Conservation (phyloP, 1,140 invertebrate genomes). For the Belonocnema kinseyi region DNA sequence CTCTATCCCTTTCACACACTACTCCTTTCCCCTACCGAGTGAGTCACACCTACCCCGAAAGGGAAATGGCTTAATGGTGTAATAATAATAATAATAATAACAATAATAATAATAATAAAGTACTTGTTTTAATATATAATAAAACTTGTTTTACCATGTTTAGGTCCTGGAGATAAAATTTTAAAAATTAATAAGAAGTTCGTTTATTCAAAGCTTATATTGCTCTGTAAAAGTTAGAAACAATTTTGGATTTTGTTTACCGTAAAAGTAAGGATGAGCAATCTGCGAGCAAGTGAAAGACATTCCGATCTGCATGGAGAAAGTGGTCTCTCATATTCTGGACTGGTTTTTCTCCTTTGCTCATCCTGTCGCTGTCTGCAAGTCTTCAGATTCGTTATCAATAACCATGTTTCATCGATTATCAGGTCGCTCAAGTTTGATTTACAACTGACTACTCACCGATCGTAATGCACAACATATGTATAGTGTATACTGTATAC, state of each 20-base stretch:
- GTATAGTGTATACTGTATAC: background rate
- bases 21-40: no score
- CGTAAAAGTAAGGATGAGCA: background rate
- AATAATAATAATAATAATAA: no score
- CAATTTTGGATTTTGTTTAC: background rate
- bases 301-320: background rate
- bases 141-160: no score
- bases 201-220: no score
- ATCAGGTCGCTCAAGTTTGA: conserved; percentile 11
- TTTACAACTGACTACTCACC: conserved; percentile 7
- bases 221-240: no score
- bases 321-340: conserved; percentile 19
- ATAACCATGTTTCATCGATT: background rate
- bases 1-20: no score
- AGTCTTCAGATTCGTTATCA: conserved; percentile 14
- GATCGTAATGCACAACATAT: background rate
- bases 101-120: no score
- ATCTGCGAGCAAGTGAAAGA: conserved; percentile 25
- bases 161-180: no score
- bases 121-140: no score
- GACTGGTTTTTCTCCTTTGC: background rate
- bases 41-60: no score
- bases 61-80: no score
- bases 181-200: no score
- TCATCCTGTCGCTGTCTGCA: background rate